These are phyloP conservation scores for Callipepla californica DNA, from an alignment of 2,113 vertebrate species.

Conservation along the genomic window DNA sequence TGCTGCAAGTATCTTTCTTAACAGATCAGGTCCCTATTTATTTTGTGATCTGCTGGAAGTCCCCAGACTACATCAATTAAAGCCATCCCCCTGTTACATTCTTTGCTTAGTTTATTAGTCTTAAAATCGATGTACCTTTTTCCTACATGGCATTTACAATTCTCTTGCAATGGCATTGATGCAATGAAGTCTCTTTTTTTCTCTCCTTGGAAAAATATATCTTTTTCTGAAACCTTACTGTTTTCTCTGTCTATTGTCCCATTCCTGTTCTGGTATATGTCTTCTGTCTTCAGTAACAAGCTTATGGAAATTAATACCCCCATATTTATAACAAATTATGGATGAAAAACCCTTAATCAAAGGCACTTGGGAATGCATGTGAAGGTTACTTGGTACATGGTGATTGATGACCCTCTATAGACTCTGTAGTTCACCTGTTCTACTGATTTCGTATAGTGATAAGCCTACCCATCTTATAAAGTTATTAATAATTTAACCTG, in stretches of 20 bases:
- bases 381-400: not conserved
- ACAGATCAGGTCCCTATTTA: not conserved
- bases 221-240: not conserved
- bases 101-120: not conserved
- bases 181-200: not conserved
- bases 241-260: not conserved
- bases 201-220: not conserved
- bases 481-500: constrained; percentile 20
- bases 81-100: not conserved
- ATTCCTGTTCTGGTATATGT: not conserved
- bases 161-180: not conserved
- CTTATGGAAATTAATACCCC: not conserved
- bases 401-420: not conserved
- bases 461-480: not conserved
- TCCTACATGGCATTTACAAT: not conserved
- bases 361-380: not conserved
- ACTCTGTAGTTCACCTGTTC: not conserved
- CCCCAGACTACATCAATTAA: not conserved
- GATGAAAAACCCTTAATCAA: constrained; percentile 18
- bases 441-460: not conserved
- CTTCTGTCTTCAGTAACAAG: not conserved
- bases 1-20: not conserved
- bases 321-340: not conserved
- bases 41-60: not conserved
- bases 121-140: not conserved